A percentile compares a stretch with the other conserved stretches of the same genome.
Conservation (phyloP, 1,140 invertebrate species). For the Lordiphosa clarofinis region DNA sequence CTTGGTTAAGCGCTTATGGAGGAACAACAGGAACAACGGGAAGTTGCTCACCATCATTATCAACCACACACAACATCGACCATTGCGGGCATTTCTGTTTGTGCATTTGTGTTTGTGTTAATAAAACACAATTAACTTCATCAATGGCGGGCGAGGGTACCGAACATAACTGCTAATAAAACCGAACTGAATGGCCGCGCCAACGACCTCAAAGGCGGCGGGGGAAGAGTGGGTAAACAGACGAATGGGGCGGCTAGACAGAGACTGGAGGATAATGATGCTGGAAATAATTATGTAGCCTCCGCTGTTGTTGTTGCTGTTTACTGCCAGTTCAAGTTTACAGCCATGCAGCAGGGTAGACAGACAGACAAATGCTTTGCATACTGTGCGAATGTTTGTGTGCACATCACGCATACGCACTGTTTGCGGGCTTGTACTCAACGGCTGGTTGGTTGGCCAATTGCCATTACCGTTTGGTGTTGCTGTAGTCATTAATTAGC, state of each 20-base stretch:
- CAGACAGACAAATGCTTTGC: constrained; percentile 21
- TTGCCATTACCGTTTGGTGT: constrained; percentile 32
- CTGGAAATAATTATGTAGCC: constrained; percentile 50
- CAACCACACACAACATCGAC: constrained; percentile 64
- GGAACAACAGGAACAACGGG: constrained; percentile 24
- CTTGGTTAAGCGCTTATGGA: constrained; percentile 54
- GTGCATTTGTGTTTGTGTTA: constrained; percentile 78
- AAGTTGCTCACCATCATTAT: constrained; percentile 49
- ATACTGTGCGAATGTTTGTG: constrained; percentile 13
- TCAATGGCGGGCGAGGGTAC: constrained; percentile 60
- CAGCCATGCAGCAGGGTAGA: constrained; percentile 23
- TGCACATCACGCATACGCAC: constrained; percentile 60
- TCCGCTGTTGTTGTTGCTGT: constrained; percentile 30
- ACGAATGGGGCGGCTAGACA: constrained; percentile 9
- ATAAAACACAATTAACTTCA: constrained; percentile 80
- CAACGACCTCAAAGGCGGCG: constrained; percentile 46
- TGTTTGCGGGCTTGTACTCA: constrained; percentile 48
- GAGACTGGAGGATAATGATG: constrained; percentile 48
- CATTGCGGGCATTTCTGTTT: constrained; percentile 56
- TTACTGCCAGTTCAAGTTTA: constrained; percentile 46
- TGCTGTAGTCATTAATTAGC: constrained; percentile 79
- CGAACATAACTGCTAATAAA: constrained; percentile 75
- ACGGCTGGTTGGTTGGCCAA: constrained; percentile 42
- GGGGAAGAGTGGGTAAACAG: constrained; percentile 18
- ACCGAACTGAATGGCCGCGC: constrained; percentile 61